Conservation (phyloP, 2,888 invertebrate genomes). For the Heliconius erato region DNA sequence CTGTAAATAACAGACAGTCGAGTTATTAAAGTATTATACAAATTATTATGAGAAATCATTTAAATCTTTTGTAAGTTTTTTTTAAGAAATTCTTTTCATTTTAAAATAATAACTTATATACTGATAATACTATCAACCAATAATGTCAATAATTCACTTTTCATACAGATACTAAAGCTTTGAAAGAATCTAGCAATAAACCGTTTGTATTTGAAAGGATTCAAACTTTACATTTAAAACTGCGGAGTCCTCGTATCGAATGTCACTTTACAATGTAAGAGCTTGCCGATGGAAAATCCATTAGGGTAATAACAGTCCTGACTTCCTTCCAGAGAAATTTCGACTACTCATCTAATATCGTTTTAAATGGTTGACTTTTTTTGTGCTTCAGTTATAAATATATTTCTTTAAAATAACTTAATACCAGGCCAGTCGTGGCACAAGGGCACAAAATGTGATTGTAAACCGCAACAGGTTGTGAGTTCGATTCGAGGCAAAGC, state of each 20-base stretch:
- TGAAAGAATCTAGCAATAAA: neutral
- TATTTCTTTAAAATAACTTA: constrained; percentile 1
- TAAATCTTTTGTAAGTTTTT: no score
- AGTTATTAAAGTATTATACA: neutral
- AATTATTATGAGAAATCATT: no score
- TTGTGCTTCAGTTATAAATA: neutral
- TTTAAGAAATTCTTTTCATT: neutral
- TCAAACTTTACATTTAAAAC: neutral
- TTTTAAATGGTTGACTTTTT: constrained; percentile 27
- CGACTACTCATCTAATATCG: constrained; percentile 15
- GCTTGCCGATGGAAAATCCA: constrained; percentile 20
- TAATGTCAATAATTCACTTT: neutral
- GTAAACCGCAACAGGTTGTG: no score
- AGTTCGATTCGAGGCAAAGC: no score
- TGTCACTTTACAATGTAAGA: constrained; percentile 10
- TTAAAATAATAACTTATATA: neutral
- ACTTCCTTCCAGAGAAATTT: constrained; percentile 16
- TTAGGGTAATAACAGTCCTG: constrained; percentile 14
- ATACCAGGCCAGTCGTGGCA: no score
- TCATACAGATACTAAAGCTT: neutral
- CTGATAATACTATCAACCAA: no score
- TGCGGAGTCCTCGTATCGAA: neutral
- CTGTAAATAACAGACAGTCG: neutral
- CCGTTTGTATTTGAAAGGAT: neutral
- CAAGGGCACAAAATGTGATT: no score